Evolutionary conservation across 1,140 invertebrate species (phyloP).

Genomic region (Aethina tumida): DNA sequence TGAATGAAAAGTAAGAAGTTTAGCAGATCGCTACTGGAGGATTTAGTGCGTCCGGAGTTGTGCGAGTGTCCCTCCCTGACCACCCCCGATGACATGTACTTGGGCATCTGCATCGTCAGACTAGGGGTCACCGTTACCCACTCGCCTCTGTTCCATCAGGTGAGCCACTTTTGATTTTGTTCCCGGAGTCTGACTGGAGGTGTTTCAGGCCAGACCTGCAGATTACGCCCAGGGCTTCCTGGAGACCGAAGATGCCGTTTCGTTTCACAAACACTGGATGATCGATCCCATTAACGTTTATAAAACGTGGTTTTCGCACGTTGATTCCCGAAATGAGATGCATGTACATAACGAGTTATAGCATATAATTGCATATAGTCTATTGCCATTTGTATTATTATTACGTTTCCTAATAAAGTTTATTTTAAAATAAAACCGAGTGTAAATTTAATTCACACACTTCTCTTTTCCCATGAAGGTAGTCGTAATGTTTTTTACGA

Average conservation of each 20-base stretch:
- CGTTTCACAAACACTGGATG: slow-evolving; percentile 82
- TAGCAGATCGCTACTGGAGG: slow-evolving; percentile 48
- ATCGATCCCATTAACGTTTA: slow-evolving; percentile 60
- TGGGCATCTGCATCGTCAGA: slow-evolving; percentile 62
- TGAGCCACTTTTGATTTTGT: no score
- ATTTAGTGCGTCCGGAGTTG: slow-evolving; percentile 38
- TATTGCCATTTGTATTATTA: no score
- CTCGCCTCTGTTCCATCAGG: slow-evolving; percentile 72
- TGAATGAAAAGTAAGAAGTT: no score
- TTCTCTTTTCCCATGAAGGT: no score
- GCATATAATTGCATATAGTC: no score
- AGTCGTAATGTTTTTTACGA: no score
- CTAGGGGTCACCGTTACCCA: slow-evolving; percentile 56
- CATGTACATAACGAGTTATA: no score
- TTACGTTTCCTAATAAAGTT: no score
- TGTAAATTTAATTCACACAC: no score
- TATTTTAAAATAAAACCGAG: no score
- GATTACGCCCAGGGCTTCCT: slow-evolving; percentile 67
- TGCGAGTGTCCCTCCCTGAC: slow-evolving; percentile 57
- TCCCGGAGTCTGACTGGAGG: no score
- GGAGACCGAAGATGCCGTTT: slow-evolving; percentile 56
- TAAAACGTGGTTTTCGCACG: slow-evolving; percentile 63
- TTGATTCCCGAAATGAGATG: no score
- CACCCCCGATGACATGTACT: slow-evolving; percentile 81
- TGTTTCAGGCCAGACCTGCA: slow-evolving; percentile 64